phyloP scores from a whole-genome alignment of 2,113 vertebrate species.

The Thamnophis sirtalis region DNA sequence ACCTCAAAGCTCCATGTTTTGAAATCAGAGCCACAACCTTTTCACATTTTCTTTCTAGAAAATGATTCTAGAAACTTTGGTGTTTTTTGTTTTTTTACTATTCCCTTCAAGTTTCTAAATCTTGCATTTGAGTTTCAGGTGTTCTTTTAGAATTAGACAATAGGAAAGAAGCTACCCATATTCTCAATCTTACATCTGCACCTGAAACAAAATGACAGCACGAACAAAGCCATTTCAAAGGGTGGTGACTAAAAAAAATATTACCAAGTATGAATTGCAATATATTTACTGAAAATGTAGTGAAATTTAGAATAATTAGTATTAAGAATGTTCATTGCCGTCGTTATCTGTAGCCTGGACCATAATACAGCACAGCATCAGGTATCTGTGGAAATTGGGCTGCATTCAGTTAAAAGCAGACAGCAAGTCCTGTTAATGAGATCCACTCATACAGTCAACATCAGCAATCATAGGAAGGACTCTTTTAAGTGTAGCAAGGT shows the following conservation, averaged over 20 bases:
- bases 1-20: not conserved
- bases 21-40: not conserved
- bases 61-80: not conserved
- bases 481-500: not conserved
- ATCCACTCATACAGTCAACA: not conserved
- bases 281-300: not conserved
- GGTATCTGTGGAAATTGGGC: not conserved
- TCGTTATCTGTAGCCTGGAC: not conserved
- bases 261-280: not conserved
- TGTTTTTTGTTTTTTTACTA: not conserved
- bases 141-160: not conserved
- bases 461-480: not conserved
- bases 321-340: not conserved
- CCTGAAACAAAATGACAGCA: not conserved
- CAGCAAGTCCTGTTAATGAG: not conserved
- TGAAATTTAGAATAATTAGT: not conserved
- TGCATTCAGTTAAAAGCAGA: not conserved
- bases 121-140: not conserved
- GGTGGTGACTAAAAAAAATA: not conserved
- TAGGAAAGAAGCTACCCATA: not conserved
- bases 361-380: not conserved
- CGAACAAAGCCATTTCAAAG: not conserved
- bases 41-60: not conserved
- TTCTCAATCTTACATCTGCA: not conserved
- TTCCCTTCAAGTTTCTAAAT: not conserved